phyloP scores from a whole-genome alignment of 53 echinoderm and acorn worm genomes.

The Actinopyga echinites region DNA sequence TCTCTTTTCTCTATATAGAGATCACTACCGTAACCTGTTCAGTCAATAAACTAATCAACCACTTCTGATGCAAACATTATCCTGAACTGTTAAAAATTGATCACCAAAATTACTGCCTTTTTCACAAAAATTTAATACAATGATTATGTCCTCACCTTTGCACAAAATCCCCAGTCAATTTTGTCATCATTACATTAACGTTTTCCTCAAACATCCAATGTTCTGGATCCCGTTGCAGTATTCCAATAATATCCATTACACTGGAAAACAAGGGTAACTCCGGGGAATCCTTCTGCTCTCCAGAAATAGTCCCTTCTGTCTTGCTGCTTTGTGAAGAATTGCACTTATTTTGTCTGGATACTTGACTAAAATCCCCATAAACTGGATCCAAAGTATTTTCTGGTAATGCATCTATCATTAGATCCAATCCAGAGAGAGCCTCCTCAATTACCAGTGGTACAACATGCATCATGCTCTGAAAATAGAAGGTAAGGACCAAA shows the following conservation, averaged over 20 bases:
- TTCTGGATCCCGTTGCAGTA: neutral
- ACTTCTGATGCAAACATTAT: no score
- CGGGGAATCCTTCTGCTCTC: neutral
- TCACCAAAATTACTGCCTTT: no score
- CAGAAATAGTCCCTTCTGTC: no score
- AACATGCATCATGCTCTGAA: neutral
- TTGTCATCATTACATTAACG: neutral
- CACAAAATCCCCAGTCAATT: conserved; percentile 9
- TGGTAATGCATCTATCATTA: neutral
- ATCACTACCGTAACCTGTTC: no score
- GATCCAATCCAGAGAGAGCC: conserved; percentile 2
- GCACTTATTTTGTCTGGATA: no score
- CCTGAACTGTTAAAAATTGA: no score
- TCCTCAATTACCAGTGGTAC: neutral
- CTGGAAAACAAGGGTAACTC: neutral
- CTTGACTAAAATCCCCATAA: neutral
- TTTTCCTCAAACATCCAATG: conserved; percentile 36
- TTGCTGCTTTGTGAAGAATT: no score
- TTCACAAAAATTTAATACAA: neutral
- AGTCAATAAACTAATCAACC: no score
- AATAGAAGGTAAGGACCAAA: neutral
- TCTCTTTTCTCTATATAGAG: no score
- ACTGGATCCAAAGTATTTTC: neutral
- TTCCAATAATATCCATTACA: neutral
- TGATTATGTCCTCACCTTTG: neutral